These are phyloP conservation scores for Lagopus muta DNA, from an alignment of 2,113 vertebrate species.

Conservation along the genomic window DNA sequence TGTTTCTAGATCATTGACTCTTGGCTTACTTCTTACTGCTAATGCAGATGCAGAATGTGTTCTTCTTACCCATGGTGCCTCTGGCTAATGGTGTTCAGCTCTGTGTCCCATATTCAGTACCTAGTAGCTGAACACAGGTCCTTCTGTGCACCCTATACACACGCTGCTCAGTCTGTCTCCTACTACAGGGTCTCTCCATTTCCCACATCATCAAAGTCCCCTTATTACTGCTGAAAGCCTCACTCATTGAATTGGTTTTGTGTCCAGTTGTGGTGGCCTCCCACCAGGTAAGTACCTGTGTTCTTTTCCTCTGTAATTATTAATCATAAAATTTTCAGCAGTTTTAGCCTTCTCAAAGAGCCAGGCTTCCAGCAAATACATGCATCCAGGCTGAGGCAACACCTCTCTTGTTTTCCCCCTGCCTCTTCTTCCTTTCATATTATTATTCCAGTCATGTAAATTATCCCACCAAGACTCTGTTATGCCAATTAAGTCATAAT, in stretches of 20 bases:
- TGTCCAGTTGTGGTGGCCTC: not conserved
- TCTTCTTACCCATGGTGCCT: not conserved
- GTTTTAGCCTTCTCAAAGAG: not conserved
- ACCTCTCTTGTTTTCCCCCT: not conserved
- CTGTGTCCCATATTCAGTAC: not conserved
- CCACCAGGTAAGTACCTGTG: not conserved
- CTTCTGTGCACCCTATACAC: not conserved
- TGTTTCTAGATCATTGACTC: not conserved
- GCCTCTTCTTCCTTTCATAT: constrained; percentile 24
- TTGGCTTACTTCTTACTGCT: not conserved
- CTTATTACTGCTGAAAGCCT: not conserved
- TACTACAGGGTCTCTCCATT: not conserved
- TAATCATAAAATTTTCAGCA: not conserved
- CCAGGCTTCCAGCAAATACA: not conserved
- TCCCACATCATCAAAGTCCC: not conserved
- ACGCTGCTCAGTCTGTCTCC: not conserved
- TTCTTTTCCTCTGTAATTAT: not conserved
- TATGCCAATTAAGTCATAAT: constrained; percentile 55
- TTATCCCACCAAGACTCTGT: constrained; percentile 45
- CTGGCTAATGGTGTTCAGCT: not conserved
- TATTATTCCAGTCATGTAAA: constrained; percentile 13
- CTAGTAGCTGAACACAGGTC: not conserved
- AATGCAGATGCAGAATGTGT: not conserved
- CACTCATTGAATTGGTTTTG: accelerated
- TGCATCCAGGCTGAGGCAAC: not conserved